Evolutionary conservation across 1,140 invertebrate genomes (phyloP).

Genomic region (Hycleus phaleratus): DNA sequence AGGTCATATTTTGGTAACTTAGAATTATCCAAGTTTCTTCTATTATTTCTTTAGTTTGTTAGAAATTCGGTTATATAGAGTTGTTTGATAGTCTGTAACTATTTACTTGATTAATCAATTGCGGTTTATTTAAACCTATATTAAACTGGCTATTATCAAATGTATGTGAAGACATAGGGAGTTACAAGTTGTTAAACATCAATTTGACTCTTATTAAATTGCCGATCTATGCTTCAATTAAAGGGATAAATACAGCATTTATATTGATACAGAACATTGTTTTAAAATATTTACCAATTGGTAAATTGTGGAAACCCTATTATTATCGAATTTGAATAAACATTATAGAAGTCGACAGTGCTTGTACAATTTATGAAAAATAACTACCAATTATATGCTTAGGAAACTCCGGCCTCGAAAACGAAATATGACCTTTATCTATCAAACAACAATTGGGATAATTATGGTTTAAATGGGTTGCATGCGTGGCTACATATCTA

Average conservation of each 20-base stretch:
- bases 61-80: too few species aligned
- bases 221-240: too few species aligned
- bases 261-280: too few species aligned
- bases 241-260: too few species aligned
- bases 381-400: slow-evolving; percentile 12
- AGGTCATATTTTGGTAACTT: too few species aligned
- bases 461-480: not conserved
- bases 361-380: slow-evolving; percentile 13
- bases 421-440: slow-evolving; percentile 9
- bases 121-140: slow-evolving; percentile 9
- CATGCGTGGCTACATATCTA: not conserved
- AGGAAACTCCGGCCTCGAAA: slow-evolving; percentile 12
- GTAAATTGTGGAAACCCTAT: too few species aligned
- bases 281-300: too few species aligned
- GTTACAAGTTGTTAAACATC: not conserved
- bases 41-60: too few species aligned
- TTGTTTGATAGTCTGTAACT: not conserved
- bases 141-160: slow-evolving; percentile 12
- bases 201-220: too few species aligned
- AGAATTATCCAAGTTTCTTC: too few species aligned
- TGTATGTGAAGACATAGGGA: slow-evolving; percentile 9
- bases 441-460: slow-evolving; percentile 2
- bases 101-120: slow-evolving; percentile 14
- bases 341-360: slow-evolving; percentile 8
- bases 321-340: not conserved